These are phyloP conservation scores for Hephaestus fuliginosus DNA, from an alignment of 2,797 vertebrate genomes.

Conservation along the genomic window DNA sequence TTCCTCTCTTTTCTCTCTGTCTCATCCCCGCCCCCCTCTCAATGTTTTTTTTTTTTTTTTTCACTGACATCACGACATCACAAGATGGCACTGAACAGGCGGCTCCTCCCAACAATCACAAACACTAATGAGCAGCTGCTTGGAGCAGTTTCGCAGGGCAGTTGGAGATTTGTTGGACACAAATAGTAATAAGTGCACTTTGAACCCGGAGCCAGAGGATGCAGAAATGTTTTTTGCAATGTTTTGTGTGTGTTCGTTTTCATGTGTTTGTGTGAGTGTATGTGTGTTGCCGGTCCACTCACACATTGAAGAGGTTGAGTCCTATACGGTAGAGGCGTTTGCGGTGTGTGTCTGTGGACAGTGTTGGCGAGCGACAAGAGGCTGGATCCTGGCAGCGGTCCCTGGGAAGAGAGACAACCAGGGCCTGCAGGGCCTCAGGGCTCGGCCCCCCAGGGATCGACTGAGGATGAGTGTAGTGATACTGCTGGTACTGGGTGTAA, in stretches of 20 bases:
- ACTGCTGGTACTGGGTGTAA: constrained; percentile 86
- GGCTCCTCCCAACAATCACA: constrained; percentile 64
- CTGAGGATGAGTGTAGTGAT: constrained; percentile 86
- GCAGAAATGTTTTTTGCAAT: constrained; percentile 27
- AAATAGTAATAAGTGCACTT: constrained; percentile 58
- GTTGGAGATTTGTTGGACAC: constrained; percentile 59
- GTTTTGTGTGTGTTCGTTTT: neutral
- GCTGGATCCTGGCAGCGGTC: constrained; percentile 96
- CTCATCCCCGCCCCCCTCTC: constrained; percentile 9
- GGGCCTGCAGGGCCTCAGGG: constrained; percentile 93
- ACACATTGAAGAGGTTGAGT: constrained; percentile 99
- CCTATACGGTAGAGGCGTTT: constrained; percentile 98
- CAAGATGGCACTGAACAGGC: constrained; percentile 54
- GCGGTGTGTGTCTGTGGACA: constrained; percentile 97
- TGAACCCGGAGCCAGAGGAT: constrained; percentile 57
- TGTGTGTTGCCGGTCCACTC: constrained; percentile 78
- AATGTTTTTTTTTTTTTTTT: constrained; percentile 8
- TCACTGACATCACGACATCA: constrained; percentile 42
- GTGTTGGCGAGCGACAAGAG: constrained; percentile 94
- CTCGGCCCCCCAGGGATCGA: constrained; percentile 85
- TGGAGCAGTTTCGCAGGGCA: constrained; percentile 46
- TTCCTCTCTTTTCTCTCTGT: constrained; percentile 32
- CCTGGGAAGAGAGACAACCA: constrained; percentile 95
- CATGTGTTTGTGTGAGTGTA: neutral
- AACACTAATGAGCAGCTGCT: constrained; percentile 69